These are phyloP conservation scores for Ceratina australensis DNA, from an alignment of 1,140 invertebrate species.

Conservation along the genomic window DNA sequence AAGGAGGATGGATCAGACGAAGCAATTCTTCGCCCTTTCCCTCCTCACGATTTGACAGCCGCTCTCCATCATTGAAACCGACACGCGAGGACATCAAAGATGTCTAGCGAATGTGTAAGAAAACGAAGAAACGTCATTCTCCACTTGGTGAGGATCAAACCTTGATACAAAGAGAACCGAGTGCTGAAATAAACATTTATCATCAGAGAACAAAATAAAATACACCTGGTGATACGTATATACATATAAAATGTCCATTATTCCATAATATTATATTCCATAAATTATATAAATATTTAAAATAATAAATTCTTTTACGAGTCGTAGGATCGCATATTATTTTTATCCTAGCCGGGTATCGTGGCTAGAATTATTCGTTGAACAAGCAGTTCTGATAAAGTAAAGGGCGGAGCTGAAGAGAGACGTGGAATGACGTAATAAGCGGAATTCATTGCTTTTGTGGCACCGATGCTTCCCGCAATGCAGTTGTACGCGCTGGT, in stretches of 20 bases:
- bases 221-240: too few relatives aligned
- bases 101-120: slow-evolving; percentile 49
- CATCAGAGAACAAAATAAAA: not conserved
- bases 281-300: too few relatives aligned
- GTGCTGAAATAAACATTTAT: not conserved
- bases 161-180: slow-evolving; percentile 8
- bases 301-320: too few relatives aligned
- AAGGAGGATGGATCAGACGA: not conserved
- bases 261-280: too few relatives aligned
- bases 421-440: slow-evolving; percentile 25
- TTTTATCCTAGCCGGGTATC: not conserved
- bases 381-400: slow-evolving; percentile 44
- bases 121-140: slow-evolving; percentile 47
- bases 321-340: too few relatives aligned
- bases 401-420: slow-evolving; percentile 24
- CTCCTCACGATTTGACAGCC: slow-evolving; percentile 49
- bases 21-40: slow-evolving; percentile 7
- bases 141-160: slow-evolving; percentile 18
- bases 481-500: slow-evolving; percentile 49
- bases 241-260: too few relatives aligned
- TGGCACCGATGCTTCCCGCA: slow-evolving; percentile 34
- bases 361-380: slow-evolving; percentile 6
- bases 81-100: slow-evolving; percentile 48
- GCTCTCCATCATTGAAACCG: slow-evolving; percentile 54
- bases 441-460: slow-evolving; percentile 49